Evolutionary conservation across 2,113 vertebrate species (phyloP).

Genomic region (Thinocorus orbignyianus): DNA sequence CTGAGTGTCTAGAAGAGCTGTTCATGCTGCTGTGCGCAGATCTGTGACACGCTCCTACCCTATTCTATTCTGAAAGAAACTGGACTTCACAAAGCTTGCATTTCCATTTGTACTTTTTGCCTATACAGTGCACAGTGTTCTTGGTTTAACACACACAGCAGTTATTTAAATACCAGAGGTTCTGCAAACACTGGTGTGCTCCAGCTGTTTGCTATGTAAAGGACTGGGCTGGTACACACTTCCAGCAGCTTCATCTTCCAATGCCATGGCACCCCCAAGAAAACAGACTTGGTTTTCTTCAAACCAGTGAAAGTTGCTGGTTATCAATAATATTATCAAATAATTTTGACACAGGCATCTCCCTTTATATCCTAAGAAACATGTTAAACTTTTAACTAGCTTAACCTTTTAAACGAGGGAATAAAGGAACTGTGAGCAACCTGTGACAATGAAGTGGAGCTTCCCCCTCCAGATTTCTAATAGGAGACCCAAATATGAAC

Average conservation of each 20-base stretch:
- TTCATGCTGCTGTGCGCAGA: background rate
- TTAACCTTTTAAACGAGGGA: background rate
- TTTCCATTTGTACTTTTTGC: background rate
- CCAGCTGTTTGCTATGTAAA: background rate
- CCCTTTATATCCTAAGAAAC: background rate
- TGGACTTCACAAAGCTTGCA: background rate
- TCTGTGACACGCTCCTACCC: background rate
- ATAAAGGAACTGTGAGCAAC: background rate
- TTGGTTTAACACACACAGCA: background rate
- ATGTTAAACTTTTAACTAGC: background rate
- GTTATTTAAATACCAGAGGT: background rate
- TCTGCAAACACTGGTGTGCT: background rate
- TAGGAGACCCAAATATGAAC: background rate
- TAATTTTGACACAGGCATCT: background rate
- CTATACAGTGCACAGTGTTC: background rate
- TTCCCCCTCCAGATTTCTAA: background rate
- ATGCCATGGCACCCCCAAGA: fast-evolving
- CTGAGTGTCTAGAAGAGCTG: background rate
- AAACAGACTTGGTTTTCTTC: background rate
- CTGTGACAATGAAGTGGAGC: background rate
- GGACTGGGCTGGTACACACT: background rate
- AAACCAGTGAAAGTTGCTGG: background rate
- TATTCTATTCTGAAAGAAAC: background rate
- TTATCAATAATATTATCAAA: background rate
- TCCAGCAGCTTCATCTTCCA: background rate